Base-by-base conservation (phyloP, 2,113 vertebrate species). In the Microcebus jonahi region DNA sequence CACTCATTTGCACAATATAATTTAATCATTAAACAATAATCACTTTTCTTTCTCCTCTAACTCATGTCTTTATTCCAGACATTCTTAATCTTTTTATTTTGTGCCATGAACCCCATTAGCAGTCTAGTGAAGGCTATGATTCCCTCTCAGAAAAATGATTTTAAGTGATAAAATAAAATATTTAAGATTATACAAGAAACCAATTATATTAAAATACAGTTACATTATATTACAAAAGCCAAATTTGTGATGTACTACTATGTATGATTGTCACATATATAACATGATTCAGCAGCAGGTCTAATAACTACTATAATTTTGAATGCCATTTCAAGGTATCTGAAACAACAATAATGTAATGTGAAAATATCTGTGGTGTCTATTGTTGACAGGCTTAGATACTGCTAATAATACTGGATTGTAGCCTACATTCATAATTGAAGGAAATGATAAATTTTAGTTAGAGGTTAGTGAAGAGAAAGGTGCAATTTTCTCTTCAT, bases 291-390 rank as follows among this genome's bases (percentile, higher is more conserved):
- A 95, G 20, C 25, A 85, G 8, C 14, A 87, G 23, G 50, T 80
- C 79, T 87, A 91, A 94, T 68, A 87, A 67, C 34, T 82, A 68
- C 29, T 73, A 79, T 91, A 83, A 87, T 91, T 95, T 95, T 95
- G 57, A 95, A 67, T 92, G 88, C 83, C 63, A 87, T 75, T 79
- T 94, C 67, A 90, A 90, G 36, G 57, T 88, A 83, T 80, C 34
- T 91, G 48, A 68, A n/a, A 63, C 68, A 90, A 86, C 6, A 89
- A 42, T 61, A 91, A 77, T 79, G 17, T 71, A 88, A 86, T 77
- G 12, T 94, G 70, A 88, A 92, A 95, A 91, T 83, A 94, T 96
- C 82, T 91, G 34, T 48, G 23, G 11, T 96, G 29, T 89, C 67
- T 95, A 5, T 36, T 96, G 87, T 86, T 82, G 79, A 95, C 31